These are phyloP conservation scores for Andrena hattorfiana DNA, from an alignment of 2,888 invertebrate species.

Conservation along the genomic window DNA sequence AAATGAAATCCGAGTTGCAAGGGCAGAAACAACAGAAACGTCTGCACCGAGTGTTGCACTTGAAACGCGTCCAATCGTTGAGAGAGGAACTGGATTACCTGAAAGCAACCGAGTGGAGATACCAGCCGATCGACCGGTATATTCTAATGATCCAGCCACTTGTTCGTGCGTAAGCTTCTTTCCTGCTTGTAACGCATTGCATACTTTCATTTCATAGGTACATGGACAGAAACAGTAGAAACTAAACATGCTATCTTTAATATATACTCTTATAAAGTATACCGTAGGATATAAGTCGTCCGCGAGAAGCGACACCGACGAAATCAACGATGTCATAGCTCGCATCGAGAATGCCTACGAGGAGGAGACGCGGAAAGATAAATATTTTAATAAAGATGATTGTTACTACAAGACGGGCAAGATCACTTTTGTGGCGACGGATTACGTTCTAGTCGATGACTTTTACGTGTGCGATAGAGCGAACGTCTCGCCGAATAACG, in stretches of 20 bases:
- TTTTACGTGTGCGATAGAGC: constrained; percentile 86
- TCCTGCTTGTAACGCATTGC: background rate
- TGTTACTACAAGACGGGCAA: constrained; percentile 85
- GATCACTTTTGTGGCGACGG: constrained; percentile 86
- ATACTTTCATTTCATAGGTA: constrained; percentile 51
- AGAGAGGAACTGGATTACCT: constrained; percentile 92
- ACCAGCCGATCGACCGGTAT: constrained; percentile 90
- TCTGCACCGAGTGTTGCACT: constrained; percentile 89
- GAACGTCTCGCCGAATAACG: constrained; percentile 79
- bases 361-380: background rate
- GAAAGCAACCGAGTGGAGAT: constrained; percentile 93
- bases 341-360: constrained; percentile 62
- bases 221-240: constrained; percentile 67
- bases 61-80: constrained; percentile 89
- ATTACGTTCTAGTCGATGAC: constrained; percentile 88
- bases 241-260: constrained; percentile 65
- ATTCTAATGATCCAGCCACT: constrained; percentile 11
- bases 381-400: constrained; percentile 48
- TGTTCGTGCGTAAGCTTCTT: background rate
- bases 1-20: constrained; percentile 86
- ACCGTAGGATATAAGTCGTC: constrained; percentile 40
- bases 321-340: constrained; percentile 70
- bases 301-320: constrained; percentile 42
- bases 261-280: constrained; percentile 57
- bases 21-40: constrained; percentile 87